Evolutionary conservation across 2,113 vertebrate genomes (phyloP).

Genomic region (Myrmophylax atrothorax): DNA sequence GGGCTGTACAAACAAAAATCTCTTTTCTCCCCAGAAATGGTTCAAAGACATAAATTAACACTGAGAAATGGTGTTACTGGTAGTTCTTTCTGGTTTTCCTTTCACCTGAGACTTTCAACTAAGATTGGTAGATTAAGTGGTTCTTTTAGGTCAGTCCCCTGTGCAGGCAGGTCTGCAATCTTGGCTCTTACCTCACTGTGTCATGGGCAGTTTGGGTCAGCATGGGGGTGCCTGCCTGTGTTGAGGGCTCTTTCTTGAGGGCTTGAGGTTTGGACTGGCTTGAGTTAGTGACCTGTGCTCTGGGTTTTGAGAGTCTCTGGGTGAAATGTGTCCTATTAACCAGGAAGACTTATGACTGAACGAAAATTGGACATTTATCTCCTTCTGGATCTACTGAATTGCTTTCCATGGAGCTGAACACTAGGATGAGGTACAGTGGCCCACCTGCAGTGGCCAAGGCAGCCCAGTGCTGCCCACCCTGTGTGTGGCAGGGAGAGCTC

Average conservation of each 20-base stretch:
- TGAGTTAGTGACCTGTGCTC: not conserved
- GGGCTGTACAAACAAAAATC: not conserved
- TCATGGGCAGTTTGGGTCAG: not conserved
- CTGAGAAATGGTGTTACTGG: not conserved
- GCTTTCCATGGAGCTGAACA: not conserved
- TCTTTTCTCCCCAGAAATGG: not conserved
- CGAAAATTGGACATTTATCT: not conserved
- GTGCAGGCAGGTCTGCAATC: not conserved
- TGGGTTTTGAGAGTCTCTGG: not conserved
- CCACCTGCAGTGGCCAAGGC: not conserved
- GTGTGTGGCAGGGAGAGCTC: not conserved
- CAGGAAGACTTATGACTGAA: not conserved
- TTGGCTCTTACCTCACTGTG: not conserved
- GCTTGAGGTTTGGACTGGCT: not conserved
- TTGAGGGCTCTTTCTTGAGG: not conserved
- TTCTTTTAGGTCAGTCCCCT: not conserved
- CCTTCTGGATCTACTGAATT: not conserved
- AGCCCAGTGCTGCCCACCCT: rapidly evolving
- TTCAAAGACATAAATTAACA: not conserved
- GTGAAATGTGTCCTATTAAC: not conserved
- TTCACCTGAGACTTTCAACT: not conserved
- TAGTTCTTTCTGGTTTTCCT: not conserved
- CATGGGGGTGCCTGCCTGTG: not conserved
- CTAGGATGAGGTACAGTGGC: not conserved
- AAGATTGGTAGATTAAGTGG: not conserved